phyloP scores from a whole-genome alignment of 2,113 vertebrate genomes.

The Pogona vitticeps region DNA sequence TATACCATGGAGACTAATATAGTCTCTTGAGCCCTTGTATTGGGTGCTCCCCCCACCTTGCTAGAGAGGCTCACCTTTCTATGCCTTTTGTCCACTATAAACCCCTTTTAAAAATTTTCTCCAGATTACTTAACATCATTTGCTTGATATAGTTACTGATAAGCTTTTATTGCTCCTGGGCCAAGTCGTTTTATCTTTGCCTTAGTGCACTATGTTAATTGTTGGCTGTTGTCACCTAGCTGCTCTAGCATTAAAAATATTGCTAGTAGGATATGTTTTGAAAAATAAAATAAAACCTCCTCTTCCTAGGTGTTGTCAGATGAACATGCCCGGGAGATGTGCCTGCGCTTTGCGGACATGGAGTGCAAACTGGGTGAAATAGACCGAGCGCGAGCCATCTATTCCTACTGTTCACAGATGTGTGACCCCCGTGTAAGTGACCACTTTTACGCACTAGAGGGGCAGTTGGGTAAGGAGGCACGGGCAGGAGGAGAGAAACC shows the following conservation, averaged over 20 bases:
- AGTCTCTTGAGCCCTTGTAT: neutral
- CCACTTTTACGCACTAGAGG: neutral
- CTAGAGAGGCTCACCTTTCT: neutral
- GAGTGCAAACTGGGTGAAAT: constrained; percentile 95
- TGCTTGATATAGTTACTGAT: neutral
- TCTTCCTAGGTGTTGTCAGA: constrained; percentile 84
- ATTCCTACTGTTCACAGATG: constrained; percentile 94
- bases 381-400: constrained; percentile 89
- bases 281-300: neutral
- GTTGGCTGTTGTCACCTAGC: neutral
- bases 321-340: constrained; percentile 91
- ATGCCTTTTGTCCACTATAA: neutral
- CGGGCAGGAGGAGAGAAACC: neutral
- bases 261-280: neutral
- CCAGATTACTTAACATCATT: neutral
- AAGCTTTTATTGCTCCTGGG: neutral
- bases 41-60: no score
- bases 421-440: constrained; percentile 87
- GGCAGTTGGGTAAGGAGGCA: neutral
- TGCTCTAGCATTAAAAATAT: neutral
- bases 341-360: constrained; percentile 92
- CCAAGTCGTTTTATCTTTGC: neutral
- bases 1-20: no score
- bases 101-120: no score
- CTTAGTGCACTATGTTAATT: neutral